Conservation (phyloP, 2,888 invertebrate genomes). For the Drosophila antonietae region DNA sequence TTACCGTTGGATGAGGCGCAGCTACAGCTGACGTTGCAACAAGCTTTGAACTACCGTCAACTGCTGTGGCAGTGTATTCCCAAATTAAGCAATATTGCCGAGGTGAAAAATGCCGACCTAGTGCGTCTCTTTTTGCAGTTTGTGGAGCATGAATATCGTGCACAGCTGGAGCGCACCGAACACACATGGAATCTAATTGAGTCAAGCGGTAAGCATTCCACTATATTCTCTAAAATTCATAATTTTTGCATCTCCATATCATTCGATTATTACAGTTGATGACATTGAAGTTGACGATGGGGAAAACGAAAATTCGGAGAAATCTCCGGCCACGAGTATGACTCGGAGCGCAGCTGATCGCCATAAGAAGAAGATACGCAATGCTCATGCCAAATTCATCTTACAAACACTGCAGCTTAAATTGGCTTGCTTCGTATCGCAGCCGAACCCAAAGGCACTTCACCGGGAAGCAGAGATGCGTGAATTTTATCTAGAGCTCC, state of each 20-base stretch:
- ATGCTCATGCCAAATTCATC: slow-evolving; percentile 74
- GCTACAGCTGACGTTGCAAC: slow-evolving; percentile 60
- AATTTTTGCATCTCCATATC: neutral
- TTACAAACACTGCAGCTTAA: slow-evolving; percentile 87
- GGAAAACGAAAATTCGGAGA: slow-evolving; percentile 75
- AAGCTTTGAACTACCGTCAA: slow-evolving; percentile 88
- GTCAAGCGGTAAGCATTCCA: slow-evolving; percentile 46
- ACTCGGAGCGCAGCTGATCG: slow-evolving; percentile 7
- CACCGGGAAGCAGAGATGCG: slow-evolving; percentile 91
- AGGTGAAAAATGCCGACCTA: slow-evolving; percentile 92
- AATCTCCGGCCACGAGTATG: neutral
- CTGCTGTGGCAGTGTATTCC: slow-evolving; percentile 93
- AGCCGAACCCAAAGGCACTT: slow-evolving; percentile 92
- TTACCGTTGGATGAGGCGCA: slow-evolving; percentile 38
- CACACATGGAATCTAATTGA: slow-evolving; percentile 86
- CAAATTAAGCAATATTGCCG: slow-evolving; percentile 90
- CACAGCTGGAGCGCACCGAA: slow-evolving; percentile 86
- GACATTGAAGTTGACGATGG: slow-evolving; percentile 46
- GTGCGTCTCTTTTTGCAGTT: slow-evolving; percentile 92
- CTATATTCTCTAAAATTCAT: neutral
- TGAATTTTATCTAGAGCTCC: slow-evolving; percentile 91
- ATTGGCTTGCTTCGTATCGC: slow-evolving; percentile 91
- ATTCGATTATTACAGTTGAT: neutral
- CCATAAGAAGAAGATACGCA: slow-evolving; percentile 38
- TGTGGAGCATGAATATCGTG: slow-evolving; percentile 87